Conservation (phyloP, 2,797 vertebrate genomes). For the Brachymystax lenok region DNA sequence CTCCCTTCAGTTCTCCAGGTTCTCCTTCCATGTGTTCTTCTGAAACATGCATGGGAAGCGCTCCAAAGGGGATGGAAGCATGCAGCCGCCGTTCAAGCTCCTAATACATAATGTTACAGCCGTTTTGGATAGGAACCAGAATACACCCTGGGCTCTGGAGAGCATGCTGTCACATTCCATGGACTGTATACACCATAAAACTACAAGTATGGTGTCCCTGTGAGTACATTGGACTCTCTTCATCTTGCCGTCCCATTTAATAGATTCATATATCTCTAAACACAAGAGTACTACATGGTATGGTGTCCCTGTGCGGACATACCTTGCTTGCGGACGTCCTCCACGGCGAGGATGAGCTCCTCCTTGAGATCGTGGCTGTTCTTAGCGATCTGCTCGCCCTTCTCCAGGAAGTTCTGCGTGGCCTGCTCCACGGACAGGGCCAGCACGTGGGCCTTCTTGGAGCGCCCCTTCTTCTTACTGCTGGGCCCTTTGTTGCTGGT, state of each 20-base stretch:
- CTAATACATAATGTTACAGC: conserved; percentile 20
- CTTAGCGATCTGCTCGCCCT: conserved; percentile 97
- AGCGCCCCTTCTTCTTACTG: conserved; percentile 97
- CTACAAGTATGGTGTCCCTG: not conserved
- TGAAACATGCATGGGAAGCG: not conserved
- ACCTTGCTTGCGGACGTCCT: conserved; percentile 98
- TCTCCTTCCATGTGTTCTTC: not conserved
- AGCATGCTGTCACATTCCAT: not conserved
- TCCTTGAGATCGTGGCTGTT: conserved; percentile 98
- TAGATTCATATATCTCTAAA: not conserved
- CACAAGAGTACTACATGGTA: not conserved
- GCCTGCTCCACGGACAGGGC: conserved; percentile 98
- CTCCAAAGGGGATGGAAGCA: not conserved
- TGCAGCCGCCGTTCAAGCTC: not conserved
- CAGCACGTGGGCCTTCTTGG: conserved; percentile 97
- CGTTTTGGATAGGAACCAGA: not conserved
- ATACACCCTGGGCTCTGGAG: not conserved
- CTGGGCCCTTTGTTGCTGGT: conserved; percentile 98
- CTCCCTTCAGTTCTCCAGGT: not conserved
- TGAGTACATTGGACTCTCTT: not conserved
- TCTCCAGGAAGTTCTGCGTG: conserved; percentile 97
- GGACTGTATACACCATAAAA: not conserved
- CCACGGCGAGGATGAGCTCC: conserved; percentile 92
- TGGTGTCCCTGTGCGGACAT: not conserved
- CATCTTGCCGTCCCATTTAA: not conserved